Evolutionary conservation across 2,797 vertebrate genomes (phyloP).

Genomic region (Cephalopachus bancanus): DNA sequence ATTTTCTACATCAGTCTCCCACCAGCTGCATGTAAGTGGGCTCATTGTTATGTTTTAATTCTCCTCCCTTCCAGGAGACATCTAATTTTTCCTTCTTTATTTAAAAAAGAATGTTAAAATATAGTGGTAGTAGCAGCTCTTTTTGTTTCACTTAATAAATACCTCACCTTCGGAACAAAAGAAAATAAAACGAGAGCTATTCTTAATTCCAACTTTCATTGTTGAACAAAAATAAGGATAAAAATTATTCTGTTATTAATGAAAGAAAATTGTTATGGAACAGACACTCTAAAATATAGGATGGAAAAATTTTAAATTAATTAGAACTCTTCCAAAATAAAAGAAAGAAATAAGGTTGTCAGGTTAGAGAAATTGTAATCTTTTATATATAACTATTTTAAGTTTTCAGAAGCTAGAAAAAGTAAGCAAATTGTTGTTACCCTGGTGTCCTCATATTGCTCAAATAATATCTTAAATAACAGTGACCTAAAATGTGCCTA

Average conservation of each 20-base stretch:
- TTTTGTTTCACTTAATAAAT: constrained; percentile 45
- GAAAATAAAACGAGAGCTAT: constrained; percentile 53
- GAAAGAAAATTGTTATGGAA: constrained; percentile 27
- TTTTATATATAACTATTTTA: constrained; percentile 3
- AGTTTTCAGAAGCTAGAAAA: constrained; percentile 36
- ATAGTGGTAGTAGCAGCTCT: neutral
- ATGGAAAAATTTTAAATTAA: neutral
- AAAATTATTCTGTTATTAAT: constrained; percentile 58
- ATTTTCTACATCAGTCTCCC: neutral
- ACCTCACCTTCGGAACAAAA: constrained; percentile 50
- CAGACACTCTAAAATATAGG: neutral
- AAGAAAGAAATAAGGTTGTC: neutral
- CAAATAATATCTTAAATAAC: constrained; percentile 6
- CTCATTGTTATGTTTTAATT: constrained; percentile 9
- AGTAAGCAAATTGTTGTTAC: neutral
- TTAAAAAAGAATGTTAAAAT: constrained; percentile 32
- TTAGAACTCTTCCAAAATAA: constrained; percentile 8
- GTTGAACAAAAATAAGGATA: neutral
- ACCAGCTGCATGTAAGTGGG: neutral
- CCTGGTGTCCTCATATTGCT: neutral
- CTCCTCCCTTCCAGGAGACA: neutral
- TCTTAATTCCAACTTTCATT: neutral
- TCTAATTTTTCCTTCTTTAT: neutral
- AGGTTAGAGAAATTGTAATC: neutral
- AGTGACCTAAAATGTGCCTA: neutral